Conservation (phyloP, 1,140 invertebrate genomes). For the Ceratina calcarata region DNA sequence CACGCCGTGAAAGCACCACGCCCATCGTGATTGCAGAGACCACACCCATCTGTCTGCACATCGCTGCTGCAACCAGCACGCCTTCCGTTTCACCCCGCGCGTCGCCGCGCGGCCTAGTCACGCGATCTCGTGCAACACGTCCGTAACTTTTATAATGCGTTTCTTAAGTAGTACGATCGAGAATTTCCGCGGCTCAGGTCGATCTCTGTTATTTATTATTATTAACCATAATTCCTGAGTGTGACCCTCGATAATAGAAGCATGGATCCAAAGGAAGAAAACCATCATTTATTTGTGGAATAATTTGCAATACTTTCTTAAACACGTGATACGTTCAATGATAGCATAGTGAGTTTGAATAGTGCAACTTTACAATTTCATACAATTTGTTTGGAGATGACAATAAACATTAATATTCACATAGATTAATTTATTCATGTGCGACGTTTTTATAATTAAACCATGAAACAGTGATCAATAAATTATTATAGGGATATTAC, state of each 20-base stretch:
- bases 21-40: slow-evolving; percentile 74
- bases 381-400: no score
- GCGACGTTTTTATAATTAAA: no score
- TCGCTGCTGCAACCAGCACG: slow-evolving; percentile 50
- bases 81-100: slow-evolving; percentile 47
- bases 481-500: no score
- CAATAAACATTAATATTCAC: no score
- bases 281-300: not conserved
- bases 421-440: no score
- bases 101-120: slow-evolving; percentile 32
- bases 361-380: no score
- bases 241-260: no score
- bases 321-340: no score
- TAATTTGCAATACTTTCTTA: not conserved
- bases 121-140: slow-evolving; percentile 55
- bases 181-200: slow-evolving; percentile 23
- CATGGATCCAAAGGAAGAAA: no score
- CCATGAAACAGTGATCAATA: no score
- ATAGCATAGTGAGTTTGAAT: no score
- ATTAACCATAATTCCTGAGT: not conserved
- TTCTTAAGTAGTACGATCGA: not conserved
- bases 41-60: slow-evolving; percentile 74
- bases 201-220: slow-evolving; percentile 24
- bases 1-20: slow-evolving; percentile 68
- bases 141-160: slow-evolving; percentile 34